Percentiles rank a stretch among this genome's conserved stretches.
phyloP scores from a whole-genome alignment of 2,797 vertebrate species.

The Mastacembelus armatus region DNA sequence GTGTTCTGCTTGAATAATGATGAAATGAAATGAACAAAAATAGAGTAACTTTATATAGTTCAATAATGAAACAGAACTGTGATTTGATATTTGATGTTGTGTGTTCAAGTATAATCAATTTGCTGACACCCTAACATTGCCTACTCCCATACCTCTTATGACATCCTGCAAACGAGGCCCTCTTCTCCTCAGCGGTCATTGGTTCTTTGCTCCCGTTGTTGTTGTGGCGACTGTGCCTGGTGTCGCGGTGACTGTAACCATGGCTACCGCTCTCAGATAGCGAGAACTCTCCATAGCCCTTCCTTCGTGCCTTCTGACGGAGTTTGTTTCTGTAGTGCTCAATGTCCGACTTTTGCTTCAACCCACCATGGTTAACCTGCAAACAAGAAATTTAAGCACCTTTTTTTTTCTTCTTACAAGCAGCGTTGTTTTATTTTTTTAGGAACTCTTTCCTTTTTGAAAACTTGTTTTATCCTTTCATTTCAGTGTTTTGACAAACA shows the following conservation, averaged over 20 bases:
- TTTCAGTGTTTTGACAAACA: background rate
- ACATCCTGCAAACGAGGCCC: constrained; percentile 81
- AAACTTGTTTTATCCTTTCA: background rate
- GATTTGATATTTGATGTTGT: background rate
- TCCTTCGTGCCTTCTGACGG: constrained; percentile 94
- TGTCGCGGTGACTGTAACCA: constrained; percentile 76
- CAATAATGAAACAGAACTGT: background rate
- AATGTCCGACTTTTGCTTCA: constrained; percentile 98
- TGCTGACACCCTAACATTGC: background rate
- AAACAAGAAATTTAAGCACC: constrained; percentile 3
- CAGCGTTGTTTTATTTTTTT: background rate
- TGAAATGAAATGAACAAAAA: constrained; percentile 15
- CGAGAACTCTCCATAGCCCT: constrained; percentile 95
- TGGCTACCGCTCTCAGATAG: constrained; percentile 84
- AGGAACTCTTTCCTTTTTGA: background rate
- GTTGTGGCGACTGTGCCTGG: constrained; percentile 67
- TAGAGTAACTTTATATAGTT: background rate
- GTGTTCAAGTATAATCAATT: too few species aligned
- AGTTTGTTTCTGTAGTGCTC: constrained; percentile 98
- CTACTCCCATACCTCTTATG: constrained; percentile 71
- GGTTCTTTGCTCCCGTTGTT: constrained; percentile 69
- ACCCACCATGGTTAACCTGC: constrained; percentile 90
- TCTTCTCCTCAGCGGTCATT: constrained; percentile 81
- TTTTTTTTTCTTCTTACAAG: background rate
- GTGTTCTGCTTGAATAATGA: constrained; percentile 4